Evolutionary conservation across 2,888 invertebrate species (phyloP).

Genomic region (Hydroisotoma schaefferi): DNA sequence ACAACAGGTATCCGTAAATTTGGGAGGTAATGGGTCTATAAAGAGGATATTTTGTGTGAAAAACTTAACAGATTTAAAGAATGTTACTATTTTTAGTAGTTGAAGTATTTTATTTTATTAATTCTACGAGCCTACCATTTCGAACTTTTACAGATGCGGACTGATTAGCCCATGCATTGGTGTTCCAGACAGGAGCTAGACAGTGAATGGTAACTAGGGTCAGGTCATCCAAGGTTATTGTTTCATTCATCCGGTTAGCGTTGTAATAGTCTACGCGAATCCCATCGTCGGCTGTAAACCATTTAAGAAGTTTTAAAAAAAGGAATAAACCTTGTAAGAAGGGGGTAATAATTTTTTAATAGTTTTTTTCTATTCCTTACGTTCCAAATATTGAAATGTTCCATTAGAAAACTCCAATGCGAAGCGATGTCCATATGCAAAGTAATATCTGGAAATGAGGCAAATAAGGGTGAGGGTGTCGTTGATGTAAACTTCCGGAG

Average conservation of each 20-base stretch:
- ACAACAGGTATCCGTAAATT: too few species aligned
- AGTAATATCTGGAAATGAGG: conserved; percentile 30
- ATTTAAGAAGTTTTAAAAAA: not conserved
- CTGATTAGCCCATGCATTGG: conserved; percentile 26
- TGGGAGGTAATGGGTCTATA: too few species aligned
- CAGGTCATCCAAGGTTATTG: conserved; percentile 3
- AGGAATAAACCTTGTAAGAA: not conserved
- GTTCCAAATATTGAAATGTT: conserved; percentile 1
- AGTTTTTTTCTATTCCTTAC: too few species aligned
- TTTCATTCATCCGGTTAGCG: conserved; percentile 18
- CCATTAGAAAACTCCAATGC: conserved; percentile 21
- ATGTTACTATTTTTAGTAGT: too few species aligned
- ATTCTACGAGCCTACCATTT: conserved; percentile 8
- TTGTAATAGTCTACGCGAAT: not conserved
- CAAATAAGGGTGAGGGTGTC: conserved; percentile 16
- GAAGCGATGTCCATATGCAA: conserved; percentile 31
- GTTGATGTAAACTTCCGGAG: conserved; percentile 2
- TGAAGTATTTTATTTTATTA: too few species aligned
- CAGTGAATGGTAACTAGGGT: conserved; percentile 17
- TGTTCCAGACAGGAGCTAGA: conserved; percentile 37
- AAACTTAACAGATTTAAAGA: too few species aligned
- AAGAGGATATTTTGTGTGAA: too few species aligned
- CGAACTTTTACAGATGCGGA: conserved; percentile 6
- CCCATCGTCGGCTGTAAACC: conserved; percentile 22
- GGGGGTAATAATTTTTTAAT: too few species aligned